Evolutionary conservation across 1,140 invertebrate genomes (phyloP).

Genomic region (Leucophenga varia): DNA sequence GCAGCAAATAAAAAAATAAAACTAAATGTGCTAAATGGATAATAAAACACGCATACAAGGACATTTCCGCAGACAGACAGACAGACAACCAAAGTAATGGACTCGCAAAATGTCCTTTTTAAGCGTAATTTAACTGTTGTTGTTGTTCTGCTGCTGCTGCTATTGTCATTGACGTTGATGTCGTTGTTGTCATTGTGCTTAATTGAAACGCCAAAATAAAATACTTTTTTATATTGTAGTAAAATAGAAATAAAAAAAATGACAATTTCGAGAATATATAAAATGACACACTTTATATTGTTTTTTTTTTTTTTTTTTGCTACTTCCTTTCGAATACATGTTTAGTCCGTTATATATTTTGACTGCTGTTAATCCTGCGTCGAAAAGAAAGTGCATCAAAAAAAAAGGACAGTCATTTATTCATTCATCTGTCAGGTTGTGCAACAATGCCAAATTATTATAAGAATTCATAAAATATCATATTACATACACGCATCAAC

Average conservation of each 20-base stretch:
- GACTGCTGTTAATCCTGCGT: no score
- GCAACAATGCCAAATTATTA: no score
- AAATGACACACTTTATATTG: conserved; percentile 3
- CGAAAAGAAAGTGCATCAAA: no score
- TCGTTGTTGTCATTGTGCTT: conserved; percentile 44
- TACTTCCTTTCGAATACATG: conserved; percentile 16
- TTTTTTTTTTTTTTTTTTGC: conserved; percentile 9
- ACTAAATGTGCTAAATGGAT: conserved; percentile 54
- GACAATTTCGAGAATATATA: conserved; percentile 12
- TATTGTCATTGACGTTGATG: no score
- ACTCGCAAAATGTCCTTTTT: conserved; percentile 29
- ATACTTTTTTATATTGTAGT: no score
- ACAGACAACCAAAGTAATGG: conserved; percentile 25
- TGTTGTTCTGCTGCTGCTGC: conserved; percentile 43
- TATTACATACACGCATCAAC: no score
- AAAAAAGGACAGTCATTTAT: no score
- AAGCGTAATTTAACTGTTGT: conserved; percentile 50
- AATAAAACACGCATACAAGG: conserved; percentile 35
- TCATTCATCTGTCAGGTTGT: no score
- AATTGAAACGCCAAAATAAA: conserved; percentile 50
- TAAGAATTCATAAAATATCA: no score
- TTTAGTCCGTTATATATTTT: no score
- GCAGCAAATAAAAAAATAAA: conserved; percentile 28
- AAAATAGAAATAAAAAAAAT: conserved; percentile 48
- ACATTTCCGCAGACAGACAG: conserved; percentile 34